A percentile compares a stretch with the other conserved stretches of the same genome.
These are phyloP conservation scores for Zoroaster sp. DNA, from an alignment of 53 echinoderm and acorn worm genomes.

Conservation along the genomic window DNA sequence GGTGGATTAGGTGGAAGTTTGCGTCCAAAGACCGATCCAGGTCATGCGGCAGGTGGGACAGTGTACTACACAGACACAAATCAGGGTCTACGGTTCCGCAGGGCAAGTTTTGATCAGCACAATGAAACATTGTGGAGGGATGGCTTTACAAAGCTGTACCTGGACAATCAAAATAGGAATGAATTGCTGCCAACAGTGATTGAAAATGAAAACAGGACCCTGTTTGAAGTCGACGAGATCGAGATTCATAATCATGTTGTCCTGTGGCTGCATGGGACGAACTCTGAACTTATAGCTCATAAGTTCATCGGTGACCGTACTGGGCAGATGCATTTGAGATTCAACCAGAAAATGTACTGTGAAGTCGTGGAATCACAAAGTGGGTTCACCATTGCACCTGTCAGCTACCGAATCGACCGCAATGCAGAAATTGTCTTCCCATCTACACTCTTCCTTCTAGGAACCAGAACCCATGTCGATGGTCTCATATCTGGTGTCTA, in stretches of 20 bases:
- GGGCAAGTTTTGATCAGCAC: slow-evolving; percentile 51
- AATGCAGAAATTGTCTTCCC: slow-evolving; percentile 85
- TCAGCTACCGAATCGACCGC: slow-evolving; percentile 74
- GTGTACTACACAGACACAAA: slow-evolving; percentile 94
- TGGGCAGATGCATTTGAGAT: slow-evolving; percentile 77
- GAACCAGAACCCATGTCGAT: slow-evolving; percentile 73
- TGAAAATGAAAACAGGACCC: slow-evolving; percentile 80
- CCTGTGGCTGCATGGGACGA: slow-evolving; percentile 73
- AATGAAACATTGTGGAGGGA: slow-evolving; percentile 71
- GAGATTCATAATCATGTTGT: slow-evolving; percentile 90
- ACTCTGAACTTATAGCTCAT: slow-evolving; percentile 73
- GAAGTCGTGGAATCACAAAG: slow-evolving; percentile 87
- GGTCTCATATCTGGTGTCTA: slow-evolving; percentile 79
- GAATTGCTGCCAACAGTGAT: slow-evolving; percentile 76
- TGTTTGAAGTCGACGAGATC: slow-evolving; percentile 87
- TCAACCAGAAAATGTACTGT: slow-evolving; percentile 77
- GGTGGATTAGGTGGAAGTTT: slow-evolving; percentile 67
- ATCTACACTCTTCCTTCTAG: slow-evolving; percentile 78
- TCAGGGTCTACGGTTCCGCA: slow-evolving; percentile 74
- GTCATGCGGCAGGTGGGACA: slow-evolving; percentile 84
- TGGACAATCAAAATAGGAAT: slow-evolving; percentile 87
- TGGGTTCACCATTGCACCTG: slow-evolving; percentile 90
- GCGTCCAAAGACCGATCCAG: not conserved
- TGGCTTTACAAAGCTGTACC: slow-evolving; percentile 76
- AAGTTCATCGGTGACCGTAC: slow-evolving; percentile 85